phyloP scores from a whole-genome alignment of 1,140 invertebrate genomes.

The Cydia fagiglandana region DNA sequence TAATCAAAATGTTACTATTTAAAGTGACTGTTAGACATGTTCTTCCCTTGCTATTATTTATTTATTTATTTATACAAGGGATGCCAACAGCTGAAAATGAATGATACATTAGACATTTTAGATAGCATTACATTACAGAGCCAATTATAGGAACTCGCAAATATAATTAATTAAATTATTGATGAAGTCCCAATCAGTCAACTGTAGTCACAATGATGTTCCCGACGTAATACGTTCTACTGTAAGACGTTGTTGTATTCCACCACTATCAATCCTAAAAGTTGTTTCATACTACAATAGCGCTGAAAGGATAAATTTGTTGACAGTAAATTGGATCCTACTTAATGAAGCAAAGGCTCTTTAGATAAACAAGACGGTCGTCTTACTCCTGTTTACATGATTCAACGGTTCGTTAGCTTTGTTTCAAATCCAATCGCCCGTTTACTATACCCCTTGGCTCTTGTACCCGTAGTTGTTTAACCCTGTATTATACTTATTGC shows the following conservation, averaged over 20 bases:
- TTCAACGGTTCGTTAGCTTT: conserved; percentile 77
- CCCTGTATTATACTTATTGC: conserved; percentile 30
- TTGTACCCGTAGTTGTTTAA: conserved; percentile 18
- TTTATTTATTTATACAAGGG: too few species aligned
- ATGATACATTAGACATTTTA: too few species aligned
- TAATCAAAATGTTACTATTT: too few species aligned
- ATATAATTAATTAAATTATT: too few species aligned
- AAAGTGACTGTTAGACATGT: too few species aligned
- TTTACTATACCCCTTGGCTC: conserved; percentile 52
- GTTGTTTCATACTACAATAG: conserved; percentile 50
- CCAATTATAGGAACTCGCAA: too few species aligned
- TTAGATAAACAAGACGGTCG: conserved; percentile 76
- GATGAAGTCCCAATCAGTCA: too few species aligned
- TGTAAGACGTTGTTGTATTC: not conserved
- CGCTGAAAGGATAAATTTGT: conserved; percentile 71
- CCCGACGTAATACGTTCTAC: not conserved
- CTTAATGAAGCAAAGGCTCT: conserved; percentile 78
- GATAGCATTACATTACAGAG: too few species aligned
- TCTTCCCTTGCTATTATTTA: too few species aligned
- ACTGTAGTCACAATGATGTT: too few species aligned
- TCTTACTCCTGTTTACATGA: conserved; percentile 77
- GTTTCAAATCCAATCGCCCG: conserved; percentile 75
- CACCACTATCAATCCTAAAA: not conserved
- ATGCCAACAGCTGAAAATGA: too few species aligned
- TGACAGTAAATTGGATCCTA: conserved; percentile 78